Base-by-base conservation (phyloP, 1,140 invertebrate genomes). In the Leptinotarsa texana region DNA sequence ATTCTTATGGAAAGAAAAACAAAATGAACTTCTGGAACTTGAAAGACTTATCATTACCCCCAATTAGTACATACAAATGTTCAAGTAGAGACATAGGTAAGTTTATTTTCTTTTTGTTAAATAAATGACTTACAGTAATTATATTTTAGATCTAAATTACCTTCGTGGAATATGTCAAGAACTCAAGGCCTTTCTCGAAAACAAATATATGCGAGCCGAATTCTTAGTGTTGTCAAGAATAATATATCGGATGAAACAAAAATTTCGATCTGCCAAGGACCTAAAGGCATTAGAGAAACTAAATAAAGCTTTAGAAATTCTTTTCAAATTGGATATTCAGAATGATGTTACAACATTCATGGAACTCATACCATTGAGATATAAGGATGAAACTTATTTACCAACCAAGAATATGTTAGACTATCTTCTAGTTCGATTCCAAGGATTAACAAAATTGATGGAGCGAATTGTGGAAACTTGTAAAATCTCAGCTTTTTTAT, bases 171-270 rank as follows among this genome's bases (percentile, higher is more conserved):
- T 78, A 15, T 62, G 82, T 57, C 33, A 77, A 24, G 75, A 82
- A 18, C 80, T 80, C n/a, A 74, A 83, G 18, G 78, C 82, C n/a
- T 84, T 86, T 22, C 81, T 87, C 65, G 74, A 82, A 62, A 78
- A 86, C 61, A 75, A 82, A 42, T 70, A 82, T 63, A 77, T 89
- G 4, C 75, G 84, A 17, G 69, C 69, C 3, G 88, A 89, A 80
- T 84, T 84, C 33, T 84, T 86, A 42, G 73, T 88, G 63, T 75
- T 89, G 18, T 87, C 85, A 71, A 82, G 87, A 66, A 77, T 86
- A 67, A 84, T 88, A 72, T 89, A 88, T 79, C 81, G 88, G 42
- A 86, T 88, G 85, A 88, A 88, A 80, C 84, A 80, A 66, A 89
- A 88, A 84, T 87, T 88, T 81, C 83, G 88, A 57, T 83, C 72